These are phyloP conservation scores for Metallyticus violacea DNA, from an alignment of 2,888 invertebrate species.

Conservation along the genomic window DNA sequence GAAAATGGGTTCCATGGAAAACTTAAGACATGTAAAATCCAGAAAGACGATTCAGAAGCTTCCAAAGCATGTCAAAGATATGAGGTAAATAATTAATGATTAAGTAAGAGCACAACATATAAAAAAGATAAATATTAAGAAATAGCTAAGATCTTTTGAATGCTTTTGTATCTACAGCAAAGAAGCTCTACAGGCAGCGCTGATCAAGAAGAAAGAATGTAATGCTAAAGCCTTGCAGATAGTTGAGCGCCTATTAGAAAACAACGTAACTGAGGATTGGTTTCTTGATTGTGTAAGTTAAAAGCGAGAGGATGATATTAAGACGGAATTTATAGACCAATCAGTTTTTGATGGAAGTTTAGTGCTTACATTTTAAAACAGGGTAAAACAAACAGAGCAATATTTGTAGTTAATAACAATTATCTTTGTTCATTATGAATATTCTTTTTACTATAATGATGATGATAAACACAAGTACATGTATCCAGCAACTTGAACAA, in stretches of 20 bases:
- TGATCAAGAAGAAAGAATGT: conserved; percentile 68
- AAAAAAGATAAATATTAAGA: not conserved
- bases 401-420: too few species aligned
- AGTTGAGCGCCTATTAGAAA: conserved; percentile 71
- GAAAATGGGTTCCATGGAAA: conserved; percentile 7
- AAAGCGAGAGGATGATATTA: not conserved
- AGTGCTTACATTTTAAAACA: too few species aligned
- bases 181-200: conserved; percentile 58
- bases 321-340: too few species aligned
- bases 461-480: too few species aligned
- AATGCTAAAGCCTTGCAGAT: conserved; percentile 69
- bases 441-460: too few species aligned
- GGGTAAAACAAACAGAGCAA: too few species aligned
- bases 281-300: conserved; percentile 53
- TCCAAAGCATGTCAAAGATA: conserved; percentile 16
- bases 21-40: not conserved
- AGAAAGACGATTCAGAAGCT: not conserved
- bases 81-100: conserved; percentile 10
- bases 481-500: too few species aligned
- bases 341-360: too few species aligned
- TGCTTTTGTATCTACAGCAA: conserved; percentile 46
- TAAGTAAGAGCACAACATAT: not conserved
- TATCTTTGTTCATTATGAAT: too few species aligned
- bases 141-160: not conserved
- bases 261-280: conserved; percentile 47